phyloP scores from a whole-genome alignment of 2,888 invertebrate genomes.

The Lysandra bellargus region DNA sequence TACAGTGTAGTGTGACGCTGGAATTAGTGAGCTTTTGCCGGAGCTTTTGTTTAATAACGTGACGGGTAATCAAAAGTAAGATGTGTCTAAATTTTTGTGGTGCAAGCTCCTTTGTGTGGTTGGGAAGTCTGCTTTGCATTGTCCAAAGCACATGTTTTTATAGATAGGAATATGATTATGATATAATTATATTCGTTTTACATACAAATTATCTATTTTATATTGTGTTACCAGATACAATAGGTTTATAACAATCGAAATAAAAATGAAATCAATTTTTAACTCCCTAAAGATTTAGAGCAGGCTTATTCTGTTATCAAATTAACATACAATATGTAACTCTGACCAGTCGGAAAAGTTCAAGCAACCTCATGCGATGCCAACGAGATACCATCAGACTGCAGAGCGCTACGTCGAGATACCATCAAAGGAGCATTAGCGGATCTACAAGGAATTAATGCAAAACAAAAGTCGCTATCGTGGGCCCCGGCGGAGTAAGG shows the following conservation, averaged over 20 bases:
- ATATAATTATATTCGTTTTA: too few species aligned
- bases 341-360: neutral
- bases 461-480: constrained; percentile 79
- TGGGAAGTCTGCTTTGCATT: neutral
- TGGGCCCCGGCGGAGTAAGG: constrained; percentile 73
- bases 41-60: constrained; percentile 33
- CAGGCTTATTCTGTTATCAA: too few species aligned
- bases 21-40: constrained; percentile 44
- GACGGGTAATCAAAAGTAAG: constrained; percentile 33
- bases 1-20: constrained; percentile 48
- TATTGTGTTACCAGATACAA: too few species aligned
- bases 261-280: too few species aligned
- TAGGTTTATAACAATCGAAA: too few species aligned
- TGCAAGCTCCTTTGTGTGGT: neutral
- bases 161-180: neutral
- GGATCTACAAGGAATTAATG: constrained; percentile 73
- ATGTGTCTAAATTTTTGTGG: neutral
- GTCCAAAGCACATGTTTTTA: neutral
- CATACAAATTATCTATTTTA: too few species aligned
- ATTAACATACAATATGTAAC: too few species aligned
- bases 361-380: neutral
- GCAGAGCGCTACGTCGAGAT: neutral
- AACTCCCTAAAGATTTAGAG: too few species aligned
- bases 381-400: neutral
- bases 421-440: constrained; percentile 20